Base-by-base conservation (phyloP, 2,797 vertebrate species). In the Pangasius djambal region DNA sequence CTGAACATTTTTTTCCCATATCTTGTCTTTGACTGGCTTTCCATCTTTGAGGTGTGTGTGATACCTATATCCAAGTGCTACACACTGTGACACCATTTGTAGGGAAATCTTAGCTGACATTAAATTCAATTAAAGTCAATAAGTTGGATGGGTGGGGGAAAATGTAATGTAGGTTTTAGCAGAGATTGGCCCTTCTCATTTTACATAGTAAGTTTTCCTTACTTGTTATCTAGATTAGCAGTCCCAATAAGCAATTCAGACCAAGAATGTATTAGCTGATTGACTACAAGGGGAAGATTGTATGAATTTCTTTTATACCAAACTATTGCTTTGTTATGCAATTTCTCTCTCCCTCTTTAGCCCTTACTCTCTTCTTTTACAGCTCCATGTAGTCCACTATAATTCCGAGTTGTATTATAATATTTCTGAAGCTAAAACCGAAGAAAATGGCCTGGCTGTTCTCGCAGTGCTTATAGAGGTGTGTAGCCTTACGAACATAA, bases 321-420 rank as follows among this genome's bases (percentile, higher is more conserved):
- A 57, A 5, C 7, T 22, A 6, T 37, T 37, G 55, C 55, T 40
- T 25, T 82, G 0, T 40, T 6, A 0, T 59, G 9, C 4, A n/a
- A 28, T 40, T 31, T 75, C 84, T 31, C 65, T 18, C 40, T 61
- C 40, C 25, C 1, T 44, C 50, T 52, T 20, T 22, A 2, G 7
- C 22, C 4, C 34, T 31, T n/a, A 28, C 48, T 89, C 72, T 90
- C 31, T 87, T 78, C 77, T 16, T 79, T 74, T 52, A 0, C 94
- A 98, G 98, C 95, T 99, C 12, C 98, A 98, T 40, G 93, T 99
- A 15, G 97, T 99, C 10, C 98, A 98, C 93, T 98, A 97, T 88
- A 97, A 99, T 50, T 95, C 96, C 0, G 97, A 97, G 55, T 95
- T 96, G 59, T 98, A 96, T 12, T 34, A 93, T 74, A 96, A 97